Conservation (phyloP, 53 echinoderm and acorn worm genomes). For the Temnopleurus reevesii region DNA sequence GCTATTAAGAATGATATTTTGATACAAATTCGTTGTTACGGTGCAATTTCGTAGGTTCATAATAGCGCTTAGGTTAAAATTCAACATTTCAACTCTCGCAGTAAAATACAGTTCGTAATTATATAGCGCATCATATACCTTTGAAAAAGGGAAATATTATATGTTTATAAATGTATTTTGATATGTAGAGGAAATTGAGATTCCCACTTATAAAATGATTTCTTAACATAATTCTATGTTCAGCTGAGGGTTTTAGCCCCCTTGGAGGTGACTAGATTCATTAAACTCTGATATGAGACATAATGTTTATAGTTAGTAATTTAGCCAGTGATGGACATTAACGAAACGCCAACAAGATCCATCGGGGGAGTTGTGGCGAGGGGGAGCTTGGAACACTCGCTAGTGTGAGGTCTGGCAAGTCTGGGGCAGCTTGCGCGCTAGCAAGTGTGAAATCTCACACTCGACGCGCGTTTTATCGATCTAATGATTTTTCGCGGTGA, state of each 20-base stretch:
- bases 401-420: not conserved
- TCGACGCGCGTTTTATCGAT: not conserved
- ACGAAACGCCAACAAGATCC: not conserved
- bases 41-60: too few relatives aligned
- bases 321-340: not conserved
- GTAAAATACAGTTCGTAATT: too few relatives aligned
- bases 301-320: not conserved
- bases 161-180: not conserved
- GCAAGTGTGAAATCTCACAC: not conserved
- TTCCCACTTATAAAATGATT: not conserved
- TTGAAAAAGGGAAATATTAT: too few relatives aligned
- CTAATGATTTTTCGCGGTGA: not conserved
- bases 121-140: too few relatives aligned
- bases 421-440: not conserved
- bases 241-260: too few relatives aligned
- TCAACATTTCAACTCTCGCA: too few relatives aligned
- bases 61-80: too few relatives aligned
- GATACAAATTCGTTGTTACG: too few relatives aligned
- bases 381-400: constrained; percentile 24
- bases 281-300: not conserved
- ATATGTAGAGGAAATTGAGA: not conserved
- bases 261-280: too few relatives aligned
- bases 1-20: too few relatives aligned
- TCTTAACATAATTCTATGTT: too few relatives aligned
- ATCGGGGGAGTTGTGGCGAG: constrained; percentile 15